phyloP scores from a whole-genome alignment of 2,113 vertebrate genomes.

The Rhea pennata region DNA sequence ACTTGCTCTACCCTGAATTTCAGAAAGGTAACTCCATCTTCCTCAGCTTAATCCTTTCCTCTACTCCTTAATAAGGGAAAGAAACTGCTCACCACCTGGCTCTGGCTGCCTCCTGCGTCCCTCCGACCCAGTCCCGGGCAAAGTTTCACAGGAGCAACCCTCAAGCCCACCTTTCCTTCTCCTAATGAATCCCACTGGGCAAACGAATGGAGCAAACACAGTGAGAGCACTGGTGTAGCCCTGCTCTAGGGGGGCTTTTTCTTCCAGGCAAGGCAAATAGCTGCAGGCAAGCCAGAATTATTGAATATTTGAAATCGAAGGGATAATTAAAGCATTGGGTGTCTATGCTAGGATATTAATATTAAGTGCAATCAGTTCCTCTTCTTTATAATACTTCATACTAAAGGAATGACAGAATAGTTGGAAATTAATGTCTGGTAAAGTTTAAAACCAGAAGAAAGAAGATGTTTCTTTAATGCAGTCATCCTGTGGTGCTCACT shows the following conservation, averaged over 20 bases:
- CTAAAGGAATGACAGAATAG: rapidly evolving
- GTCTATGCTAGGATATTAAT: background rate
- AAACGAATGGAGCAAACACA: rapidly evolving
- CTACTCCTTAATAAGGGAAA: background rate
- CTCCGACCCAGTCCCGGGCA: rapidly evolving
- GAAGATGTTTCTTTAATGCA: slow-evolving; percentile 18
- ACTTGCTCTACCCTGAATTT: background rate
- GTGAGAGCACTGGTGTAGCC: rapidly evolving
- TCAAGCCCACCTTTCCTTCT: background rate
- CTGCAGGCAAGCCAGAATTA: background rate
- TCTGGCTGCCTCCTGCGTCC: background rate
- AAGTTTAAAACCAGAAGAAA: slow-evolving; percentile 12
- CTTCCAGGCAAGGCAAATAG: background rate
- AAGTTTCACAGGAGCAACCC: background rate
- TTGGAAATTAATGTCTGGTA: background rate
- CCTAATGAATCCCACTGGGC: background rate
- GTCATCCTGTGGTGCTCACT: background rate
- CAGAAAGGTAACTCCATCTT: background rate
- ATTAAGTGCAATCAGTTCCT: background rate
- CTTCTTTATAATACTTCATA: background rate
- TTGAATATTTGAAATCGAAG: background rate
- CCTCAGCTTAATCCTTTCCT: background rate
- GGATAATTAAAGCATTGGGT: background rate
- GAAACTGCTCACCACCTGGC: background rate
- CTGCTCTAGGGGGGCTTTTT: background rate